Evolutionary conservation across 1,140 invertebrate genomes (phyloP).

Genomic region (Hycleus phaleratus): DNA sequence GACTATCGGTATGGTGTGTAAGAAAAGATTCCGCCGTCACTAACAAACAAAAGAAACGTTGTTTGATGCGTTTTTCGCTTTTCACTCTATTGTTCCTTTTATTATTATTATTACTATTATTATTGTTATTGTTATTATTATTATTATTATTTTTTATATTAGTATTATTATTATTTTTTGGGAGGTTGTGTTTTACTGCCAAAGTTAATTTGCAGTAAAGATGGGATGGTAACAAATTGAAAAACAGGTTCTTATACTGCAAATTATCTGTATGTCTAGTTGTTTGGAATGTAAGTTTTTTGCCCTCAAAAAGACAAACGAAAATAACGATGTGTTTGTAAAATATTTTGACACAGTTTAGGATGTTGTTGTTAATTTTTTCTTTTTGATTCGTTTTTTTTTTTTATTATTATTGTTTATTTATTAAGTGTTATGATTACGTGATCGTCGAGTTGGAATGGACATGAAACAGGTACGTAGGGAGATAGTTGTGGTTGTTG

Average conservation of each 20-base stretch:
- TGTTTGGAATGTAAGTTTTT: conserved; percentile 31
- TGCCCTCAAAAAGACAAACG: background rate
- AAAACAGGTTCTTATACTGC: conserved; percentile 30
- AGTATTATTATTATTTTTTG: background rate
- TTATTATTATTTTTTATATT: too few species aligned
- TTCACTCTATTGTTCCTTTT: too few species aligned
- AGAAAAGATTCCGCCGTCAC: too few species aligned
- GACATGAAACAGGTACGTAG: background rate
- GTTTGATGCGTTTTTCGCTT: too few species aligned
- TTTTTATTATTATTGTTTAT: background rate
- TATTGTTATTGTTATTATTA: too few species aligned
- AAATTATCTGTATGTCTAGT: conserved; percentile 26
- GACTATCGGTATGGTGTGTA: too few species aligned
- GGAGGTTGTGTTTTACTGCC: background rate
- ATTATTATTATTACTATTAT: too few species aligned
- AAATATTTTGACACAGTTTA: conserved; percentile 30
- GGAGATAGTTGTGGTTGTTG: background rate
- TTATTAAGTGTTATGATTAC: background rate
- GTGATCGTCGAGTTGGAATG: background rate
- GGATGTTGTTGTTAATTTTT: background rate
- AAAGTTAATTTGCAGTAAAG: conserved; percentile 30
- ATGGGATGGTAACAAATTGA: conserved; percentile 31
- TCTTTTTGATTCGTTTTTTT: background rate
- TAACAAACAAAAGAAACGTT: too few species aligned
- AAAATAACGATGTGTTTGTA: too few species aligned